phyloP scores from a whole-genome alignment of 2,888 invertebrate species.

The Chaitophorus viminalis region DNA sequence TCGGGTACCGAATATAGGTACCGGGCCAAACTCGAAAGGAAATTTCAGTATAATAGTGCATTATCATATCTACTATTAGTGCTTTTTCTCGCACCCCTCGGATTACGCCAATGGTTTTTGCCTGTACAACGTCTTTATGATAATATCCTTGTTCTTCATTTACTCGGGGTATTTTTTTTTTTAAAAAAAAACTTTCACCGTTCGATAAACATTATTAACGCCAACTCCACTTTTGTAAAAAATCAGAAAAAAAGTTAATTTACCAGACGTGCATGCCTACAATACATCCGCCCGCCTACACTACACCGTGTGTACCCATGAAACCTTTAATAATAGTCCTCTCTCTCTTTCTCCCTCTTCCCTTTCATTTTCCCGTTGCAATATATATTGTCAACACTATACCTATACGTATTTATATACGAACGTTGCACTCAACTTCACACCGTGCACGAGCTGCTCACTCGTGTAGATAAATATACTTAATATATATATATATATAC shows the following conservation, averaged over 20 bases:
- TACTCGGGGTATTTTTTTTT: constrained; percentile 2
- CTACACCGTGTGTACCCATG: not conserved
- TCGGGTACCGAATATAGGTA: too few species aligned
- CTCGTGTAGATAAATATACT: not conserved
- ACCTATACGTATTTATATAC: not conserved
- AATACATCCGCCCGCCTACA: not conserved
- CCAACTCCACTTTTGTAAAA: not conserved
- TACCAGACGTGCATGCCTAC: not conserved
- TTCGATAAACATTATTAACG: not conserved
- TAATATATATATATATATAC: too few species aligned
- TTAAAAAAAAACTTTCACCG: constrained; percentile 12
- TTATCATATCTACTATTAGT: too few species aligned
- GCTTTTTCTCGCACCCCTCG: too few species aligned
- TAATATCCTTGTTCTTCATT: not conserved
- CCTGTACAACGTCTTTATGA: too few species aligned
- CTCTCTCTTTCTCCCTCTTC: not conserved
- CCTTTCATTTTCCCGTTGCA: not conserved
- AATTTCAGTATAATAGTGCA: too few species aligned
- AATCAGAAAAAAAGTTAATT: not conserved
- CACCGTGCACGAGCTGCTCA: not conserved
- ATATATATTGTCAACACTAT: constrained; percentile 7
- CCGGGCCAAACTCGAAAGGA: too few species aligned
- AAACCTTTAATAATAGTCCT: not conserved
- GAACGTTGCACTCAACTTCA: not conserved
- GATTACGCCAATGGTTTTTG: too few species aligned